A percentile compares a stretch with the other conserved stretches of the same genome.
These are phyloP conservation scores for Uria aalge DNA, from an alignment of 2,113 vertebrate genomes.

Conservation along the genomic window DNA sequence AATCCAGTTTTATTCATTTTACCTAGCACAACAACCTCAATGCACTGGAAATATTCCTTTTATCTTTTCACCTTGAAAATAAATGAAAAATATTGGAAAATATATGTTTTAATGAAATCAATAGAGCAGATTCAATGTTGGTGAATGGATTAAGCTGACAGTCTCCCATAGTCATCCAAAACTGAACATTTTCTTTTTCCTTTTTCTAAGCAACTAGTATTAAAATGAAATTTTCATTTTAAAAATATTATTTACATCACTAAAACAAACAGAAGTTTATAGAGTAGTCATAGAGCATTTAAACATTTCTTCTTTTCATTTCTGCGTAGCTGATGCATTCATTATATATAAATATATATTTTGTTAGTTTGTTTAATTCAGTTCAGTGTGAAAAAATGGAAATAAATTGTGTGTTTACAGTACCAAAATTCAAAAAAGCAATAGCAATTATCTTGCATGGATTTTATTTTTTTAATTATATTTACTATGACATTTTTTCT, in stretches of 20 bases:
- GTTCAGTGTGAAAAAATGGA: not conserved
- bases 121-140: not conserved
- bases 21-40: not conserved
- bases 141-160: not conserved
- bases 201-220: not conserved
- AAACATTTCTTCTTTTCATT: not conserved
- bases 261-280: not conserved
- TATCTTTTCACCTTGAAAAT: not conserved
- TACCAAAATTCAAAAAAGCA: not conserved
- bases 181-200: not conserved
- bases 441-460: not conserved
- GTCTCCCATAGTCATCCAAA: not conserved
- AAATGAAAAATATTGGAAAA: not conserved
- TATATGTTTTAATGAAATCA: not conserved
- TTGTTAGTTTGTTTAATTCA: not conserved
- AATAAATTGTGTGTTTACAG: not conserved
- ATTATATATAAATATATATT: not conserved
- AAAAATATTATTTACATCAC: not conserved
- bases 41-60: not conserved
- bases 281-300: not conserved
- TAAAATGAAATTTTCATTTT: not conserved
- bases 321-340: not conserved
- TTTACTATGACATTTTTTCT: not conserved
- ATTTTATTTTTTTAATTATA: not conserved
- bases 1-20: not conserved